Percentiles rank a stretch among this genome's conserved stretches.
Evolutionary conservation across 2,113 vertebrate genomes (phyloP).

Genomic region (Glaucidium brasilianum): DNA sequence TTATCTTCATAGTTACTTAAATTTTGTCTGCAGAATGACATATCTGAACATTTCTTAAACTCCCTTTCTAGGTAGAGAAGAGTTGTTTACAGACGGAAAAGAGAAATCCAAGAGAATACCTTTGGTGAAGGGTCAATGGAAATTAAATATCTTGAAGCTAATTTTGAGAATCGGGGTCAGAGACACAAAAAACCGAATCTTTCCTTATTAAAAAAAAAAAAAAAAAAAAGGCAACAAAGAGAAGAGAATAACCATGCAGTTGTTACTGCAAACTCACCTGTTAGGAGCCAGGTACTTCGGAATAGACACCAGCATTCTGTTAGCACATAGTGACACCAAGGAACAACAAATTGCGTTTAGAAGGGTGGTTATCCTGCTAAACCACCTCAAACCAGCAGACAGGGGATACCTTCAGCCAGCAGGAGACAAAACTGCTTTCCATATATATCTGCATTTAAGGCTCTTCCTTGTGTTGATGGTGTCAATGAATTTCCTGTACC

Average conservation of each 20-base stretch:
- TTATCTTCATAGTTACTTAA: not conserved
- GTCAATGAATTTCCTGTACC: not conserved
- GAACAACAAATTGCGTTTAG: not conserved
- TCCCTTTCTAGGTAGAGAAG: not conserved
- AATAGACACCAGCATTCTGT: accelerated
- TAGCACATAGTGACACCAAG: not conserved
- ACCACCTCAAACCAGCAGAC: not conserved
- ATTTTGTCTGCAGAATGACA: not conserved
- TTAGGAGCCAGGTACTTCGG: accelerated
- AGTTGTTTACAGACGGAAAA: not conserved
- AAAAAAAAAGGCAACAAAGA: not conserved
- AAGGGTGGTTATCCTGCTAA: not conserved
- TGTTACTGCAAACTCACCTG: not conserved
- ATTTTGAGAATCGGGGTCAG: not conserved
- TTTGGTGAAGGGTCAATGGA: not conserved
- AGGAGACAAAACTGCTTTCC: not conserved
- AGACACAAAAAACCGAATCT: accelerated
- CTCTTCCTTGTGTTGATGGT: not conserved
- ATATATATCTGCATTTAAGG: not conserved
- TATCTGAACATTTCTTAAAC: not conserved
- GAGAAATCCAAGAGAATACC: not conserved
- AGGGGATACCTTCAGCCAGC: not conserved
- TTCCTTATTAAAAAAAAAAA: not conserved
- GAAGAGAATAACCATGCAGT: accelerated
- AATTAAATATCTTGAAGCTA: not conserved